Conservation (phyloP, 2,113 vertebrate species). For the Atrichornis clamosus region DNA sequence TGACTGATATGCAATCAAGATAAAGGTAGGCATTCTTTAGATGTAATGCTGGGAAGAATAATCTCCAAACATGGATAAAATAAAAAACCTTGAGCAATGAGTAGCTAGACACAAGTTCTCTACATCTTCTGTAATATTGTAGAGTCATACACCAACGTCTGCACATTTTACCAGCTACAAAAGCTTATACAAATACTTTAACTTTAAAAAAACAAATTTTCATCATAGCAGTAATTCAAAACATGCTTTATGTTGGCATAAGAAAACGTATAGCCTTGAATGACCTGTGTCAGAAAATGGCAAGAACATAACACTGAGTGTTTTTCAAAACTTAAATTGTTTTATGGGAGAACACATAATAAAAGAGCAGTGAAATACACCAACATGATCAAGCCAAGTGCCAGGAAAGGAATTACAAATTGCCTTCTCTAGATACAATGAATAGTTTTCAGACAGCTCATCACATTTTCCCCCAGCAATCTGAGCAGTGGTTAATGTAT, state of each 20-base stretch:
- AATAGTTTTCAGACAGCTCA: conserved; percentile 27
- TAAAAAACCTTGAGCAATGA: neutral
- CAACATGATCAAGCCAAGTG: neutral
- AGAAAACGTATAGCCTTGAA: neutral
- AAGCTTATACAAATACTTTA: neutral
- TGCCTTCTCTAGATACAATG: neutral
- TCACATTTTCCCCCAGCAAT: conserved; percentile 17
- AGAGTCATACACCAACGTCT: neutral
- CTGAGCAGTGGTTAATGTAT: conserved; percentile 13
- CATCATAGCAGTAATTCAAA: neutral
- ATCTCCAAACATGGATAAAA: neutral
- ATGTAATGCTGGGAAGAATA: neutral
- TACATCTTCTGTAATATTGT: neutral
- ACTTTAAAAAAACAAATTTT: neutral
- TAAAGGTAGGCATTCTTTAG: neutral
- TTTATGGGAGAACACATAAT: neutral
- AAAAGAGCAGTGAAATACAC: neutral
- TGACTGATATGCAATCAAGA: neutral
- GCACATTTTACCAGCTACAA: neutral
- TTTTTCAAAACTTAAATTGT: neutral
- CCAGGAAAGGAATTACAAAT: neutral
- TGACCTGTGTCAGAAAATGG: neutral
- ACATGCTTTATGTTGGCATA: neutral
- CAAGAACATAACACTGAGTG: neutral
- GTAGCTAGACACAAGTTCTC: neutral